These are phyloP conservation scores for Crotophaga sulcirostris DNA, from an alignment of 2,113 vertebrate species.

Conservation along the genomic window DNA sequence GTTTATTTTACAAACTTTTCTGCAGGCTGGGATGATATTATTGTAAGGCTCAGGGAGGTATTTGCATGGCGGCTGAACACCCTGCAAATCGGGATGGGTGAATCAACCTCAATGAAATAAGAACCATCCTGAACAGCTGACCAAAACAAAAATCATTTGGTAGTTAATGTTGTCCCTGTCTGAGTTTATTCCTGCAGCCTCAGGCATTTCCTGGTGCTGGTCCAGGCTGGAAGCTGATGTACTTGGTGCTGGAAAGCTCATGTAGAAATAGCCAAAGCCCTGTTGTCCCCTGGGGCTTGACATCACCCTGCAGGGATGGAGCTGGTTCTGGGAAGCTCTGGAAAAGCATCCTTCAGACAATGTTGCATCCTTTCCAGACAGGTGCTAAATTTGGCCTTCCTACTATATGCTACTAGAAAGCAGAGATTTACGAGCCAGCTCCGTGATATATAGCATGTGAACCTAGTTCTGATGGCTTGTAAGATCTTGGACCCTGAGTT, in stretches of 20 bases:
- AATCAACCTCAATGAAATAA: background rate
- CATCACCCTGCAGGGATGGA: background rate
- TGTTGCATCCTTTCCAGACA: constrained; percentile 20
- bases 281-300: background rate
- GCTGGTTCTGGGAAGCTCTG: background rate
- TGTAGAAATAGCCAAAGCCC: background rate
- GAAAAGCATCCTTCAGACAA: constrained; percentile 10
- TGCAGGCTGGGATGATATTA: background rate
- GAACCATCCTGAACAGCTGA: background rate
- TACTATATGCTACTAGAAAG: constrained; percentile 39
- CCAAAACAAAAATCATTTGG: background rate
- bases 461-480: constrained; percentile 20
- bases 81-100: background rate
- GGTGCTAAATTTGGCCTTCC: constrained; percentile 50
- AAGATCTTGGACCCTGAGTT: constrained; percentile 20
- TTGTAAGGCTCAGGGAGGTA: background rate
- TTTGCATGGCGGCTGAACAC: background rate
- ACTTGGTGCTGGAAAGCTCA: background rate
- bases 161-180: background rate
- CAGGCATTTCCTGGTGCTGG: background rate
- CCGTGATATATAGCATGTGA: background rate
- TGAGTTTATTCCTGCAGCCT: background rate
- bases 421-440: constrained; percentile 23
- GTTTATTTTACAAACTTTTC: background rate
- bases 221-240: background rate